Evolutionary conservation across 23 tunicate species (phyloP).

Genomic region (Phallusia fumigata): DNA sequence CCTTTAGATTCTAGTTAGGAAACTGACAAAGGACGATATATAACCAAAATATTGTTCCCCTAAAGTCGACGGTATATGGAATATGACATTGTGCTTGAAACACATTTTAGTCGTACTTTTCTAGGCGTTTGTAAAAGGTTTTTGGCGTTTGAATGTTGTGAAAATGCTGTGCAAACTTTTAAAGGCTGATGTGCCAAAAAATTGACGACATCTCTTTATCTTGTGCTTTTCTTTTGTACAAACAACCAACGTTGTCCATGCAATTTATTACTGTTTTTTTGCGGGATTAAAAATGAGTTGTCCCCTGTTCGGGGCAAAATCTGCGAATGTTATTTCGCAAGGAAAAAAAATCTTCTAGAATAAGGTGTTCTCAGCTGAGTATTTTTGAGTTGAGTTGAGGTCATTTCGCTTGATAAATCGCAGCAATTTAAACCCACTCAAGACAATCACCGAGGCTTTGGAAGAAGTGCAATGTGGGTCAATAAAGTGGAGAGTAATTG

Average conservation of each 20-base stretch:
- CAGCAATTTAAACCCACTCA: too few relatives aligned
- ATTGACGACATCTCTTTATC: too few relatives aligned
- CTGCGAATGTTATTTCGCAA: too few relatives aligned
- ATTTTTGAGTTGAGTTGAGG: too few relatives aligned
- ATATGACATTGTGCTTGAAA: background rate
- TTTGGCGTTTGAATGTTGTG: background rate
- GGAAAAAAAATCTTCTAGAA: too few relatives aligned
- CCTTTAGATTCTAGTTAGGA: background rate
- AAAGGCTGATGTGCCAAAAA: background rate
- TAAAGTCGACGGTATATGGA: background rate
- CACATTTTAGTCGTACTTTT: background rate
- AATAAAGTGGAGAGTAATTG: too few relatives aligned
- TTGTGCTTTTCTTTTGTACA: background rate
- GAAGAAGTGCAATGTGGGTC: too few relatives aligned
- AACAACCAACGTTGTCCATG: background rate
- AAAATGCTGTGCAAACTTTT: background rate
- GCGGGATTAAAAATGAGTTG: background rate
- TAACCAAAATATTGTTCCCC: conserved; percentile 2
- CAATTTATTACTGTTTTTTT: background rate
- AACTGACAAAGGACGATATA: background rate
- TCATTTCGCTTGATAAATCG: too few relatives aligned
- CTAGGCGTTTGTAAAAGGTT: background rate
- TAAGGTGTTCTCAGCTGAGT: too few relatives aligned
- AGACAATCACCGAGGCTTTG: too few relatives aligned
- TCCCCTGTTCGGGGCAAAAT: background rate